Evolutionary conservation across 2,113 vertebrate species (phyloP), one percentile per base, ranked within the genome.

Genomic region (Syngnathus typhle): DNA sequence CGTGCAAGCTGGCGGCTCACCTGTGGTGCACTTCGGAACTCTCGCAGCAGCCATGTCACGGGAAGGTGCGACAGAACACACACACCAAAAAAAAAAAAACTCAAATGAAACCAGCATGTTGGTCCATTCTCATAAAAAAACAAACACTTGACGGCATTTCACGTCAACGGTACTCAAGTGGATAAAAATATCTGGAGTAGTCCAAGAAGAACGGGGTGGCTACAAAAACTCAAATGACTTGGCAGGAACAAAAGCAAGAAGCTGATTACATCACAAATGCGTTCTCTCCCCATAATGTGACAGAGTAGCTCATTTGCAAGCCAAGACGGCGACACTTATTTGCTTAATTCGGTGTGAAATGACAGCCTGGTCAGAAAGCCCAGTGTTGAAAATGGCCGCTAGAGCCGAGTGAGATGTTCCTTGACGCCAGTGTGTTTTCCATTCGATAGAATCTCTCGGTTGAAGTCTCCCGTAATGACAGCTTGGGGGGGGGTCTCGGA

Each of bases 1-100:
- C 90, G 0, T 96, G 95, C 88, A 96, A 95, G 84, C 89, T 92
- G 69, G 93, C 93, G 0, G 93, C 93, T 80, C 95, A 96, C 85
- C 91, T 95, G 73, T 95, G 94, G 94, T 96, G 95, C 83, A 93
- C 94, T 0, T 93, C 94, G 41, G 94, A 94, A 62, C 89, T 94
- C 21, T 94, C 94, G 10, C 93, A 91, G 82, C 94, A 95, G 81
- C 90, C 85, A 21, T 96, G 95, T 76, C 86, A 92, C 0, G 93
- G 93, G 64, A 96, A 95, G 89, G 91, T 87, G 67, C 10, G 21
- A 55, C 21, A 64, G 6, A 46, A 43, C 9, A 36, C 62, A 47
- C 19, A 12, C 21, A 21, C 18, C n/a, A n/a, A 44, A 39, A 16
- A 2, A 27, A 27, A 27, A 27, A 27, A 27, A 27, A 27, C 1